Base-by-base conservation (phyloP, 2,888 invertebrate genomes). In the Sphecodes monilicornis region DNA sequence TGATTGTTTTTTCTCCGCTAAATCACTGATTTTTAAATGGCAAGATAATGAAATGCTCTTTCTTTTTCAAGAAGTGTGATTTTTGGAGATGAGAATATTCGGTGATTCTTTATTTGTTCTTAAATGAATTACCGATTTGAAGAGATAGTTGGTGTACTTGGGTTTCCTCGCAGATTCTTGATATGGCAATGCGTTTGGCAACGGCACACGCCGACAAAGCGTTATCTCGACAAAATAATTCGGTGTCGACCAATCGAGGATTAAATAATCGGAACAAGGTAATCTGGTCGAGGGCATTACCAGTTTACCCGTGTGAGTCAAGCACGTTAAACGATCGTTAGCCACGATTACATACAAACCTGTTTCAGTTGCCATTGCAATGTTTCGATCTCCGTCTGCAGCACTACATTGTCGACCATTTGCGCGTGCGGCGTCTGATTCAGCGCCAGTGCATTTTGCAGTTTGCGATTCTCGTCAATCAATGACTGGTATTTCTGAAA, bases 351-450 rank as follows among this genome's bases (percentile, higher is more conserved):
- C 46, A 78, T 84, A 82, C 81, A 77, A 85, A 97, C 97, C 96
- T 97, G 97, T 94, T 96, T 96, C 70, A 97, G 94, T 93, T 97
- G 97, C 97, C 97, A 97, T 92, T 97, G 96, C 85, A 97, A 95
- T 22, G 97, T 97, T 91, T 97, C 96, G 70, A 97, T 96, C 93
- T 97, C 97, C 90, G 96, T 96, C 91, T 97, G 97, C 70, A 96
- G 95, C 43, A 96, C 96, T 87, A 96, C 95, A 91, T 95, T 96
- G 95, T 96, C 96, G 90, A 96, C 92, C 83, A 91, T 95, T 60
- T 95, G 95, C 78, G 95, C 93, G 78, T 95, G 95, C 13, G 94
- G 92, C 76, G 93, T 91, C 80, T 93, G 92, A 89, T 93, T 93
- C 74, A 88, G 89, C 69, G 90, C 76, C 80, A 94, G 85, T 60